These are phyloP conservation scores for Oxyura jamaicensis DNA, from an alignment of 2,113 vertebrate species.

Conservation along the genomic window DNA sequence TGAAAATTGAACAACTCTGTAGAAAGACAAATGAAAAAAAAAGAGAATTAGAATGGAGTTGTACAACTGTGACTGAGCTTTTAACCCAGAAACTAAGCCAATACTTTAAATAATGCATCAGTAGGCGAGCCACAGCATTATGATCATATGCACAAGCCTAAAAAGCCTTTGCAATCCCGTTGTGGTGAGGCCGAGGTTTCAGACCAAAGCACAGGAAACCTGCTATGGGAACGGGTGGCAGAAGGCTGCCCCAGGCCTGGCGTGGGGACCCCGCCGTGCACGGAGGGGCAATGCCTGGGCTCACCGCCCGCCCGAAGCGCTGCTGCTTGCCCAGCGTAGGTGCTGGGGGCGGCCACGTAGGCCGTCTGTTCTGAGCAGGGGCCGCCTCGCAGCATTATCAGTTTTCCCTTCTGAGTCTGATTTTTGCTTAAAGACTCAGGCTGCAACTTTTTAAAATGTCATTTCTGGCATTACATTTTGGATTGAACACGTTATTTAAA, in stretches of 20 bases:
- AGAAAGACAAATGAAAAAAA: neutral
- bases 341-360: neutral
- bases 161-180: no score
- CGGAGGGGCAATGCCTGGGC: no score
- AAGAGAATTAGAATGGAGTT: neutral
- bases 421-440: rapidly evolving
- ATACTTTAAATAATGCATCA: neutral
- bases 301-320: no score
- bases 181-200: neutral
- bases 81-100: neutral
- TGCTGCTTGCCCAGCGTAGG: no score
- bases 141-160: neutral
- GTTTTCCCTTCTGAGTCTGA: neutral
- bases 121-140: neutral
- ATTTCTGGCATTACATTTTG: neutral
- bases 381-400: neutral
- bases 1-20: neutral
- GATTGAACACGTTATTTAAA: slow-evolving; percentile 16
- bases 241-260: neutral
- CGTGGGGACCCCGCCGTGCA: no score
- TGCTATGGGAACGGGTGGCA: no score
- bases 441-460: neutral
- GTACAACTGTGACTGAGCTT: neutral
- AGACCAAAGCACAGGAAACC: neutral
- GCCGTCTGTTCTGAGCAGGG: rapidly evolving